These are phyloP conservation scores for Drosophila sordidula DNA, from an alignment of 2,888 invertebrate species.

Conservation along the genomic window DNA sequence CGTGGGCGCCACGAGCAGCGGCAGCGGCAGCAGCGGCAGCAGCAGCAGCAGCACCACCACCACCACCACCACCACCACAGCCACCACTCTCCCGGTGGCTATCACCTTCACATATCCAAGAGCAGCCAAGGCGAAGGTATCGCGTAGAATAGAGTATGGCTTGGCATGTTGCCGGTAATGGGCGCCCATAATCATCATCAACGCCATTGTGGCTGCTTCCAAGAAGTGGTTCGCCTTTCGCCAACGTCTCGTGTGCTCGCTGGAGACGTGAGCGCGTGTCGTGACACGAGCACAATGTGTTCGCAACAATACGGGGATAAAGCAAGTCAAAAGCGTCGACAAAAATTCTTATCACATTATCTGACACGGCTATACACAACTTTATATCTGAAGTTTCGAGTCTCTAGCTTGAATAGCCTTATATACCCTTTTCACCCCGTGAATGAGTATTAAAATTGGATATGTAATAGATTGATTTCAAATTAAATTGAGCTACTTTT, in stretches of 20 bases:
- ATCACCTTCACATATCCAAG: constrained; percentile 30
- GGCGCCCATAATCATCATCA: constrained; percentile 61
- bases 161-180: constrained; percentile 59
- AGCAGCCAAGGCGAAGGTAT: constrained; percentile 2
- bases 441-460: no score
- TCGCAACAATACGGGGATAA: no score
- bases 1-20: constrained; percentile 57
- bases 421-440: no score
- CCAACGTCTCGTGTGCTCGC: constrained; percentile 7
- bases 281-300: neutral
- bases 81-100: constrained; percentile 7
- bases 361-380: no score
- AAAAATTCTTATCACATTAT: no score
- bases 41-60: no score
- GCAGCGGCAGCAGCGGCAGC: no score
- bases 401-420: no score
- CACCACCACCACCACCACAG: neutral
- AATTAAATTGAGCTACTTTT: no score
- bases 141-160: constrained; percentile 20
- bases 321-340: no score
- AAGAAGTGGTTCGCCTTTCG: constrained; percentile 18
- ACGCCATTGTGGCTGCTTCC: constrained; percentile 42
- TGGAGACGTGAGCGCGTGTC: constrained; percentile 7
- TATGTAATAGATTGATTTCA: no score
- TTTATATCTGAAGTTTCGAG: no score